Evolutionary conservation across 2,888 invertebrate genomes (phyloP), one percentile per base, ranked within the genome.

Genomic region (Pyrrhia umbra): DNA sequence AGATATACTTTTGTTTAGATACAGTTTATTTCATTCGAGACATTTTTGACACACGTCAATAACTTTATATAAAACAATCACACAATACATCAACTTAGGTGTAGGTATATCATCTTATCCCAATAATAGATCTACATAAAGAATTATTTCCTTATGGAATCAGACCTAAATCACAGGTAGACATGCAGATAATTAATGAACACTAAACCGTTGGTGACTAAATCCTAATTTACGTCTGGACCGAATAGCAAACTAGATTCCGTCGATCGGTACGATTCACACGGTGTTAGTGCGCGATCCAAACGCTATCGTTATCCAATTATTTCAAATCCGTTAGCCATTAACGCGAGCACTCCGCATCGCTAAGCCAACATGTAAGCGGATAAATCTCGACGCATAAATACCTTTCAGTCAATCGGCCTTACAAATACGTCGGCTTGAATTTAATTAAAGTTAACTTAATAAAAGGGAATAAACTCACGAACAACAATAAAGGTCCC

Each of bases 381-480:
- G 88, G 88, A 88, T 92, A 92, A 94, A 93, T 94, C 93, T 90
- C 88, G 73, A 85, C 89, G 85, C 85, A 79, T 92, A 91, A 34
- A 93, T 91, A 87, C 91, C 91, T 88, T 88, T 91, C 88, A 92
- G 90, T 92, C 93, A 94, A 93, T 92, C 91, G 90, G 86, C 86
- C 88, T 88, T 85, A 93, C 93, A 93, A 94, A 93, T 93, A 88
- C 90, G 89, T 84, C 85, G 85, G 89, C 92, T 92, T 87, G 88
- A 93, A 94, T 95, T 95, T 95, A 95, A 95, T 95, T 94, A 95
- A 94, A 95, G 90, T 91, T 92, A 92, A 94, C 93, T 94, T 92
- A 90, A 94, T 94, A 93, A 91, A 92, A 93, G 90, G 91, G 92
- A 92, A 92, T 93, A 92, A 91, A 92, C 92, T 90, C 88, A 89